Conservation (phyloP, 2,888 invertebrate species). For the Tinea pellionella region DNA sequence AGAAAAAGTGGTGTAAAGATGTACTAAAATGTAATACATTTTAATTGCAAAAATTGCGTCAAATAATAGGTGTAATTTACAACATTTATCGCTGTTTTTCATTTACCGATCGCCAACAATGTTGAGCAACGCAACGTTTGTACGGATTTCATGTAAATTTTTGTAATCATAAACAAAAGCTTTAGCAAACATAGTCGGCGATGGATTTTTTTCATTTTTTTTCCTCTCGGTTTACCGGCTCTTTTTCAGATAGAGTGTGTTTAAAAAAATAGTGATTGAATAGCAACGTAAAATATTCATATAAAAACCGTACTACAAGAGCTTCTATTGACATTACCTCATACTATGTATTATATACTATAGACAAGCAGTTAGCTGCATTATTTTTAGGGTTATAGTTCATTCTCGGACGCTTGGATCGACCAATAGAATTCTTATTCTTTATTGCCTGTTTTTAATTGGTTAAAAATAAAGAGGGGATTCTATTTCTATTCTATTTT, state of each 20-base stretch:
- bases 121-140: neutral
- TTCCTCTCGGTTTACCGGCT: slow-evolving; percentile 14
- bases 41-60: neutral
- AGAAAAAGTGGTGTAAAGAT: neutral
- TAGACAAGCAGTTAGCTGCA: too few relatives aligned
- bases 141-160: slow-evolving; percentile 34
- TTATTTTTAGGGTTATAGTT: too few relatives aligned
- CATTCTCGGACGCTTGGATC: too few relatives aligned
- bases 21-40: neutral
- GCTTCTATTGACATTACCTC: too few relatives aligned
- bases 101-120: neutral
- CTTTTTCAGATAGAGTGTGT: neutral
- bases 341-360: too few relatives aligned
- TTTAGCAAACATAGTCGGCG: slow-evolving; percentile 24
- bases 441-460: too few relatives aligned
- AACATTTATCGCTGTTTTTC: neutral
- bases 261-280: neutral
- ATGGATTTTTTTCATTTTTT: slow-evolving; percentile 21
- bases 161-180: slow-evolving; percentile 30
- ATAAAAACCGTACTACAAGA: too few relatives aligned
- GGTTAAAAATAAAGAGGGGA: too few relatives aligned
- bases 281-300: too few relatives aligned
- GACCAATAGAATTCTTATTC: too few relatives aligned
- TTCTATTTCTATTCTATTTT: too few relatives aligned
- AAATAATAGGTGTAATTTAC: neutral